phyloP scores from a whole-genome alignment of 2,888 invertebrate genomes.

The Argynnis bischoffii region DNA sequence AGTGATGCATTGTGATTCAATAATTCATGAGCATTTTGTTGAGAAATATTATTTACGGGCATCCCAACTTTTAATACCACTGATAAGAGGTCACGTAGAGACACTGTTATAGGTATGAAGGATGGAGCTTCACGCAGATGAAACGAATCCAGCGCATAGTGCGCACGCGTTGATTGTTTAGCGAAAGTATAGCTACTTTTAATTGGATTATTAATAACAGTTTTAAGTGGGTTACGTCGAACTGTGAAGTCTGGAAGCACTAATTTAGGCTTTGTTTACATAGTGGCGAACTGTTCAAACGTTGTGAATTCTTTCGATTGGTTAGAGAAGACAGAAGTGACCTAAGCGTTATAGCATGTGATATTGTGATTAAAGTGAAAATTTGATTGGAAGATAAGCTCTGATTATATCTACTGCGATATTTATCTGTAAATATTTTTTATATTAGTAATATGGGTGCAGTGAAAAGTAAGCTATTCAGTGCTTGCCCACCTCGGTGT shows the following conservation, averaged over 20 bases:
- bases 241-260: conserved; percentile 39
- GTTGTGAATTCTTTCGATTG: conserved; percentile 40
- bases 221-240: conserved; percentile 40
- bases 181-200: conserved; percentile 35
- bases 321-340: conserved; percentile 49
- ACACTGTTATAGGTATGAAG: conserved; percentile 46
- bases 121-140: conserved; percentile 53
- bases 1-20: conserved; percentile 33
- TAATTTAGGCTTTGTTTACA: conserved; percentile 61
- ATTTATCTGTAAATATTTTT: conserved; percentile 23
- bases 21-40: conserved; percentile 30
- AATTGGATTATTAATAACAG: conserved; percentile 40
- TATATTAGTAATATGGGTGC: conserved; percentile 56
- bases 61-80: conserved; percentile 36
- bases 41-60: conserved; percentile 34
- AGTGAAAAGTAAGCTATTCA: conserved; percentile 62
- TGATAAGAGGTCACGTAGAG: conserved; percentile 68
- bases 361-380: conserved; percentile 48
- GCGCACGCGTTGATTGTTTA: conserved; percentile 57
- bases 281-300: conserved; percentile 54
- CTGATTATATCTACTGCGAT: conserved; percentile 14
- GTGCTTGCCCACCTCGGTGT: conserved; percentile 54
- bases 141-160: conserved; percentile 48
- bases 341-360: conserved; percentile 54
- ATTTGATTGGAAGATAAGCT: conserved; percentile 35